Evolutionary conservation across 2,797 vertebrate species (phyloP).

Genomic region (Sylvilagus floridanus): DNA sequence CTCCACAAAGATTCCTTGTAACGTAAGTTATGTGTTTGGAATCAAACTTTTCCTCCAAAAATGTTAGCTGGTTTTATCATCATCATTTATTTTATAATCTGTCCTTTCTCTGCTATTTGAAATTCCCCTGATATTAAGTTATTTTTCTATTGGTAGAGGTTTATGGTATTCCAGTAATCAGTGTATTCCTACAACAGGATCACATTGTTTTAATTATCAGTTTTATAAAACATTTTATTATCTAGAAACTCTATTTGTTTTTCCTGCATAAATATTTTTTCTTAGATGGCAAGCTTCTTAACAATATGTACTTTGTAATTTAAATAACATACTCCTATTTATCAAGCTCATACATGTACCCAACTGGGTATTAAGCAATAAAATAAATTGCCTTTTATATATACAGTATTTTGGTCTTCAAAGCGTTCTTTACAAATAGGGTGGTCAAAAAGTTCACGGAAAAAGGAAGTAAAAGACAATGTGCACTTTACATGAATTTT

Average conservation of each 20-base stretch:
- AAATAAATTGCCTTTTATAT: background rate
- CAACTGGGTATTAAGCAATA: background rate
- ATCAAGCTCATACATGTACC: background rate
- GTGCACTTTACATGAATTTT: too few species aligned
- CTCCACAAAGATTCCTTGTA: background rate
- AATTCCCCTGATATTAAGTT: background rate
- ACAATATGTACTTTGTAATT: conserved; percentile 1
- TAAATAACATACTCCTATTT: conserved; percentile 6
- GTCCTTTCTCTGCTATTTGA: conserved; percentile 34
- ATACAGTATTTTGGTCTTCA: conserved; percentile 34
- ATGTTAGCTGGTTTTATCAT: background rate
- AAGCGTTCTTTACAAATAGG: conserved; percentile 27
- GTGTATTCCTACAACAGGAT: background rate
- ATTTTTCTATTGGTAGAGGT: conserved; percentile 40
- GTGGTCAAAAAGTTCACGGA: too few species aligned
- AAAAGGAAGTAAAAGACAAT: too few species aligned
- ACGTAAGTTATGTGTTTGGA: background rate
- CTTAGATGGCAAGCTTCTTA: conserved; percentile 38
- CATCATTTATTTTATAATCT: conserved; percentile 4
- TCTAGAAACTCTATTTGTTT: background rate
- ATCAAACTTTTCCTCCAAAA: background rate
- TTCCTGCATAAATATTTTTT: conserved; percentile 20
- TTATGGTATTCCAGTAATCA: background rate
- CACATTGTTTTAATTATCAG: conserved; percentile 55
- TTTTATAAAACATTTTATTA: conserved; percentile 63